A percentile compares a stretch with the other conserved stretches of the same genome.
Conservation (phyloP, 2,888 invertebrate genomes). For the Amiota communis region DNA sequence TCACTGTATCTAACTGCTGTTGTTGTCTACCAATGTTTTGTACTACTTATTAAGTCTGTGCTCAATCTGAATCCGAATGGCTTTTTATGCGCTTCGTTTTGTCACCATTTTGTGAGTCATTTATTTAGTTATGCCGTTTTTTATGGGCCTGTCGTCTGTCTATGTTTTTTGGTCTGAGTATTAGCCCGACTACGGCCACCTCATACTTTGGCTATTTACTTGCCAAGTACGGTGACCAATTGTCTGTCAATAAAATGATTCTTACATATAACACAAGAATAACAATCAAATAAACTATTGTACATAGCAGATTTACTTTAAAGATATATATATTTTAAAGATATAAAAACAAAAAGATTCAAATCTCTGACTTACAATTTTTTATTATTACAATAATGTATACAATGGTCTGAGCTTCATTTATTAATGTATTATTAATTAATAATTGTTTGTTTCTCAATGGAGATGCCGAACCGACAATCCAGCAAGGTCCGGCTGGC, state of each 20-base stretch:
- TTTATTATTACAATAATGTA: neutral
- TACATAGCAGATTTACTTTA: too few relatives aligned
- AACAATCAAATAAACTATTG: too few relatives aligned
- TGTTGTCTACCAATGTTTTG: too few relatives aligned
- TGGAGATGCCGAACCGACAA: too few relatives aligned
- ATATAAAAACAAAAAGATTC: too few relatives aligned
- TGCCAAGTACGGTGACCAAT: conserved; percentile 18
- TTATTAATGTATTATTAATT: neutral
- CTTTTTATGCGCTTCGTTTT: neutral
- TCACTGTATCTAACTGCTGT: too few relatives aligned
- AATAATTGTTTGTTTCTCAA: neutral
- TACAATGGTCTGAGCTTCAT: too few relatives aligned
- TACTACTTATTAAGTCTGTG: too few relatives aligned
- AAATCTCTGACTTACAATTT: neutral
- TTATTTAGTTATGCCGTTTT: neutral
- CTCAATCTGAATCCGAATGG: too few relatives aligned
- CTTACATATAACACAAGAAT: neutral
- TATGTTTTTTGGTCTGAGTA: too few relatives aligned
- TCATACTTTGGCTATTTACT: conserved; percentile 9
- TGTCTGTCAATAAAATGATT: conserved; percentile 10
- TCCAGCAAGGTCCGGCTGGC: too few relatives aligned
- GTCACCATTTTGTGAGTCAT: conserved; percentile 22
- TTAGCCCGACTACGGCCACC: neutral
- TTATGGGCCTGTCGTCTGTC: conserved; percentile 16
- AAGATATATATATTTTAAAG: neutral